These are phyloP conservation scores for Raja brachyura DNA, from an alignment of 2,113 vertebrate species.

Conservation along the genomic window DNA sequence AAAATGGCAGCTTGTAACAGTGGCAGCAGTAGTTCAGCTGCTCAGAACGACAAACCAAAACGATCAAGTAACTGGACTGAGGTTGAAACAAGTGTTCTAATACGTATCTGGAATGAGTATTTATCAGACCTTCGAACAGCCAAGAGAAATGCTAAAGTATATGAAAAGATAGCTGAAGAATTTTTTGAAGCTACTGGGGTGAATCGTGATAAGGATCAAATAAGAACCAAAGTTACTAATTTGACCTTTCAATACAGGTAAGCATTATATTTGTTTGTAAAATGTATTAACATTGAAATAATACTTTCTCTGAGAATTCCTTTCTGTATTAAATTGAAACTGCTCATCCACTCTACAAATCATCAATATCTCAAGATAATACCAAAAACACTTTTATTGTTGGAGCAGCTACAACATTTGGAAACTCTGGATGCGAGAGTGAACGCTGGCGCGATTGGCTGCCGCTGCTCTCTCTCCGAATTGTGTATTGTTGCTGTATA, in stretches of 20 bases:
- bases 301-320: not conserved
- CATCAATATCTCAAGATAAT: not conserved
- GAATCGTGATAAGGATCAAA: constrained; percentile 33
- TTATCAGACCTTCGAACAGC: constrained; percentile 29
- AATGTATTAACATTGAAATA: not conserved
- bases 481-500: too few relatives aligned
- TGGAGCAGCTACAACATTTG: not conserved
- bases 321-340: not conserved
- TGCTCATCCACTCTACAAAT: not conserved
- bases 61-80: constrained; percentile 36
- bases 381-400: not conserved
- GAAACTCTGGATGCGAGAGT: too few relatives aligned
- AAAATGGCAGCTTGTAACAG: constrained; percentile 36
- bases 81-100: constrained; percentile 28
- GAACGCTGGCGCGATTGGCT: too few relatives aligned
- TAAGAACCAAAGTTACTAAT: constrained; percentile 35
- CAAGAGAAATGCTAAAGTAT: constrained; percentile 36
- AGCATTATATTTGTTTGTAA: not conserved
- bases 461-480: too few relatives aligned
- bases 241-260: constrained; percentile 33
- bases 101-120: constrained; percentile 33
- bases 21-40: constrained; percentile 12
- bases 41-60: constrained; percentile 5
- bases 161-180: constrained; percentile 34
- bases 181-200: constrained; percentile 28